These are phyloP conservation scores for Bombycilla garrulus DNA, from an alignment of 2,113 vertebrate species.

Conservation along the genomic window DNA sequence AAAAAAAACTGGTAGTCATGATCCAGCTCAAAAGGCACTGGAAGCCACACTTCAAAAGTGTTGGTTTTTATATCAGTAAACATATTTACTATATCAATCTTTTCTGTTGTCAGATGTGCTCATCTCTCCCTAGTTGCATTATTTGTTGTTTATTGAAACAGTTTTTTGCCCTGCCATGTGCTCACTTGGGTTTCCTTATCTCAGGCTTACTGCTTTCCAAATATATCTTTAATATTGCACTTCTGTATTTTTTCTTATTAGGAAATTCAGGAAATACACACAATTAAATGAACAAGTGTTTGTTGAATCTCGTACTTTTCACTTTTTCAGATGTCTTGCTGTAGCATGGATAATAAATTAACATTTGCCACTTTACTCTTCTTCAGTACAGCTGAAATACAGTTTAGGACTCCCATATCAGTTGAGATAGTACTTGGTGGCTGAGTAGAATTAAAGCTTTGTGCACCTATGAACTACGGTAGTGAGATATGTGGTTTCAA, in stretches of 20 bases:
- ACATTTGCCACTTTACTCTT: not conserved
- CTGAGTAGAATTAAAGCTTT: not conserved
- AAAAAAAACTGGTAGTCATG: not conserved
- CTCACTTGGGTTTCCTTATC: not conserved
- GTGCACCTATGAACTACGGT: not conserved
- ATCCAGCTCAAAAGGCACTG: not conserved
- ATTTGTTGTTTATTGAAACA: not conserved
- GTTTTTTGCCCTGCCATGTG: not conserved
- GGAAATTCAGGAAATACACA: not conserved
- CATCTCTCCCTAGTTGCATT: not conserved
- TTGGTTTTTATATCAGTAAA: not conserved
- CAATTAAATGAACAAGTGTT: not conserved
- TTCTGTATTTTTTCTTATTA: not conserved
- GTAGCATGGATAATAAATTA: not conserved
- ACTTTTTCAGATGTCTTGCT: not conserved
- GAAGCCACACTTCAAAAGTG: not conserved
- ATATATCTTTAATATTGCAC: not conserved
- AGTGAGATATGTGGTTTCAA: not conserved
- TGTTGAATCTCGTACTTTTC: accelerated
- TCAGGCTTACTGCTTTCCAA: not conserved
- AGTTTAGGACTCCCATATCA: not conserved
- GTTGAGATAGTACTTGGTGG: not conserved
- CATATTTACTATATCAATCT: not conserved
- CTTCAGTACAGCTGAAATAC: not conserved
- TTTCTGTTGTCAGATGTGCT: not conserved